A percentile compares a stretch with the other conserved stretches of the same genome.
These are phyloP conservation scores for Callospermophilus lateralis DNA, from an alignment of 2,113 vertebrate genomes.

Conservation along the genomic window DNA sequence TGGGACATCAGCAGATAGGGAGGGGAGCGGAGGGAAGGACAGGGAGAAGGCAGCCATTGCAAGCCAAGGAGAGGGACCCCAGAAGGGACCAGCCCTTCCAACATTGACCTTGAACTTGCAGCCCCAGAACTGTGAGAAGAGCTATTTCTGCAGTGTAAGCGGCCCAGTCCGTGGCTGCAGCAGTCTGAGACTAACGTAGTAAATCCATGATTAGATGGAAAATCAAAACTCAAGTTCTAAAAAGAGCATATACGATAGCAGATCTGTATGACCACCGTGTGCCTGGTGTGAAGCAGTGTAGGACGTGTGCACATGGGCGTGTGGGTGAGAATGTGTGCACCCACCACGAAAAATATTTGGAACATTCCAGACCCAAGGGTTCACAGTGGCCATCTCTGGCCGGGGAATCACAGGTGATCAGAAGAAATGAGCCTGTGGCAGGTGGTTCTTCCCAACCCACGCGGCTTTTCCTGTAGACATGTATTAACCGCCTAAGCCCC, in stretches of 20 bases:
- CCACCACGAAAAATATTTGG: background rate
- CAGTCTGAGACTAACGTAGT: no score
- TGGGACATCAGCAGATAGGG: background rate
- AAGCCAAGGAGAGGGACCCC: background rate
- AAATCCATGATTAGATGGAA: background rate
- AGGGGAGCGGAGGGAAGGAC: background rate
- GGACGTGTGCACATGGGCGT: fast-evolving
- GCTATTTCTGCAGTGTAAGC: background rate
- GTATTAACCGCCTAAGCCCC: background rate
- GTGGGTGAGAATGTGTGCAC: fast-evolving
- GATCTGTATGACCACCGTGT: background rate
- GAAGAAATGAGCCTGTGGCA: background rate
- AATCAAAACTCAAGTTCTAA: background rate
- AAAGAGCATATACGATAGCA: background rate
- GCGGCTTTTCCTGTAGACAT: background rate
- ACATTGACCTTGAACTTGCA: background rate
- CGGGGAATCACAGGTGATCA: fast-evolving
- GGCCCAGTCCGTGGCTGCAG: no score
- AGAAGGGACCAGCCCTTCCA: background rate
- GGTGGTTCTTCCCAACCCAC: no score
- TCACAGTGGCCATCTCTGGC: background rate
- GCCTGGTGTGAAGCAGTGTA: background rate
- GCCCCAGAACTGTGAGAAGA: background rate
- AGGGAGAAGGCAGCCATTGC: background rate
- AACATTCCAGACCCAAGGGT: background rate